Base-by-base conservation (phyloP, 2,888 invertebrate species). In the Rhogogaster chlorosoma region DNA sequence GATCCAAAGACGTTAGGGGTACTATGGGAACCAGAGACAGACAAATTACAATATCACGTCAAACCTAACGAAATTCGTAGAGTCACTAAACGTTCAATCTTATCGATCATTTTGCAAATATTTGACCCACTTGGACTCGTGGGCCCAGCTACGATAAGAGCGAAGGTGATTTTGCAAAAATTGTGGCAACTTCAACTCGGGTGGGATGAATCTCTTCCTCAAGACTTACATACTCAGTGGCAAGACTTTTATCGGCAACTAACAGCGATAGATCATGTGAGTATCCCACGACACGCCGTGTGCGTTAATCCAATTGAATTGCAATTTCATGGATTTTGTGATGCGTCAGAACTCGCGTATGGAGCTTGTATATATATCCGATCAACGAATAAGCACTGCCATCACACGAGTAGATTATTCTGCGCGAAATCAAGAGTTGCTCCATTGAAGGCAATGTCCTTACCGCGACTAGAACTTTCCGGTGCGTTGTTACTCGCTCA, bases 341-440 rank as follows among this genome's bases (percentile, higher is more conserved):
- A 86, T 71, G 83, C 86, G 0, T 80, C 73, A 0, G 71, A 75
- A 36, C 26, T 45, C 9, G 86, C 85, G 3, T 87, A 87, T n/a
- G 86, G 84, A 1, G 87, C 87, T 1, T 78, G 70, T 22, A 18
- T 86, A 15, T 87, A 86, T 32, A 15, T 78, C 0, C 57, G 77
- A 9, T 38, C 64, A 5, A 42, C 45, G 5, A 7, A 73, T 22
- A 36, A 22, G 10, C n/a, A 73, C 15, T n/a, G 73, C 10, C 71
- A 71, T 1, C 15, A 64, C 26, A 57, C 61, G n/a, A 12, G 85
- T 7, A 49, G 67, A 53, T 73, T 89, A 45, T 53, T 88, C 3
- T 85, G 85, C 42, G 75, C 89, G 1, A 89, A 89, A 82, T 86
- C 86, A 1, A 78, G 75, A 15, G 87, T 87, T 6, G 85, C 87